Conservation (phyloP, 2,113 vertebrate genomes). For the Rhinoderma darwinii region DNA sequence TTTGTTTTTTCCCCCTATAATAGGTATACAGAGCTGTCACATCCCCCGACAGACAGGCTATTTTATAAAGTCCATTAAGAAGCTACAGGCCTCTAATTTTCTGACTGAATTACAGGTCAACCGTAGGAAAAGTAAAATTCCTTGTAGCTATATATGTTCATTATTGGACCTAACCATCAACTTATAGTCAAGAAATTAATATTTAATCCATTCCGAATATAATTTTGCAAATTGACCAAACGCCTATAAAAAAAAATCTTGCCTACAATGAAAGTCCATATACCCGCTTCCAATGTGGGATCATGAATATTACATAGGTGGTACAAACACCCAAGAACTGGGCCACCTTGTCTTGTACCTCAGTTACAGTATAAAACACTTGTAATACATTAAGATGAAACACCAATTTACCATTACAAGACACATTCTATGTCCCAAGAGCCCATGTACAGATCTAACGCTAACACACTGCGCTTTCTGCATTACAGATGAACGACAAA, state of each 20-base stretch:
- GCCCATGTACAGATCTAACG: background rate
- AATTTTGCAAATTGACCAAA: too few species aligned
- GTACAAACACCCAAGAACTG: background rate
- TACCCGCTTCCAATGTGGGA: background rate
- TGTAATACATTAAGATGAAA: background rate
- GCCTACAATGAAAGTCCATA: background rate
- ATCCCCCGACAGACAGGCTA: too few species aligned
- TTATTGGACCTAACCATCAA: too few species aligned
- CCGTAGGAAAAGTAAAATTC: background rate
- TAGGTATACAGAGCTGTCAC: too few species aligned
- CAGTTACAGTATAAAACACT: background rate
- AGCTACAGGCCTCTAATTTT: background rate
- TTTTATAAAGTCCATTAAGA: background rate
- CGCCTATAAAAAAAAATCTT: too few species aligned
- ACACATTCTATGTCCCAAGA: background rate
- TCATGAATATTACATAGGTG: background rate
- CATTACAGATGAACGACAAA: background rate
- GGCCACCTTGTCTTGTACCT: background rate
- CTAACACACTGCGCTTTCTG: background rate
- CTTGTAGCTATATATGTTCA: too few species aligned
- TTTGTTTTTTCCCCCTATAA: too few species aligned
- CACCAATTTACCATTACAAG: conserved; percentile 3
- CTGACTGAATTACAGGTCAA: background rate
- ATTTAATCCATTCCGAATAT: too few species aligned
- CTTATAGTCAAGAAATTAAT: too few species aligned